Base-by-base conservation (phyloP, 2,888 invertebrate genomes). In the Noctua comes region DNA sequence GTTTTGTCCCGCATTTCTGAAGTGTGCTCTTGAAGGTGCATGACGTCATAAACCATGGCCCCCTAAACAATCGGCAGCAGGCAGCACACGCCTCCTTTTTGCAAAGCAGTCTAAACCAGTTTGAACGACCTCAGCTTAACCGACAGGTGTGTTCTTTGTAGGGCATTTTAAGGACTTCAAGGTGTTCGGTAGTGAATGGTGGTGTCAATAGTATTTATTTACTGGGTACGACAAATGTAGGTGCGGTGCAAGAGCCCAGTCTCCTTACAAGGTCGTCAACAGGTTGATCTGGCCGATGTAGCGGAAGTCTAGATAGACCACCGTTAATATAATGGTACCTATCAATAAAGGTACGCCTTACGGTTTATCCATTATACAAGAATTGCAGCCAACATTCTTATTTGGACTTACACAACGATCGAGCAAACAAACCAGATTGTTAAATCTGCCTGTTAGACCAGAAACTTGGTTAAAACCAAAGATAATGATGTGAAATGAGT, bases 201-300 rank as follows among this genome's bases (percentile, higher is more conserved):
- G 80, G 78, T 81, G 81, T 77, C 16, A 78, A 78, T 70, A 40
- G 66, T 68, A 40, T 74, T 69, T 73, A 72, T 86, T 84, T 70
- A 68, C 57, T 78, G 72, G 65, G 16, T 68, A 75, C 36, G 54
- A 51, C 68, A 65, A 68, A 75, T 77, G 74, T 79, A 62, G 73
- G 73, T 68, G 74, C 76, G 76, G 68, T 74, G 72, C 72, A 77
- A 73, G 51, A 71, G 69, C 71, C 84, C 84, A 83, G 82, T 88
- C 87, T 87, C 90, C 87, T 71, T 89, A 89, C 87, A 89, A 89
- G 90, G 89, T 75, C 81, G 81, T 72, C 79, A 73, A 79, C 89
- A 88, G 83, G 90, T 89, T 82, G 88, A 82, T 76, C 72, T 73
- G 79, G 77, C 68, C 77, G 74, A 84, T 83, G 66, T 85, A 82